Conservation (phyloP, 2,797 vertebrate species). For the Enteromius fasciolatus region DNA sequence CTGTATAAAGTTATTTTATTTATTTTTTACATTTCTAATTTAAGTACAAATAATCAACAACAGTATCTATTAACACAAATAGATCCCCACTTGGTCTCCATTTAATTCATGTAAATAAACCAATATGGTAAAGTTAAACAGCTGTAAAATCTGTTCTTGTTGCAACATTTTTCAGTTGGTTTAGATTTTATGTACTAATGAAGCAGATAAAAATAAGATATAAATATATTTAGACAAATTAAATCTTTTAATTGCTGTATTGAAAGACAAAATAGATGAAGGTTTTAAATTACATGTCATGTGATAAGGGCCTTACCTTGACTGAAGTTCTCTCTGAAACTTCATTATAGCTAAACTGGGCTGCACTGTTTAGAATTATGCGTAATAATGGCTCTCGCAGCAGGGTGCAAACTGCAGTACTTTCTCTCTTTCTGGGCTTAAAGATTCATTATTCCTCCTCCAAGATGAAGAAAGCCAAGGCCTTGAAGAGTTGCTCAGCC, state of each 20-base stretch:
- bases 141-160: background rate
- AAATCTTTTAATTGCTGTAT: background rate
- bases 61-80: no score
- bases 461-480: constrained; percentile 43
- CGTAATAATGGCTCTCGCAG: constrained; percentile 24
- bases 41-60: no score
- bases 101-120: background rate
- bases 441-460: constrained; percentile 43
- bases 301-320: background rate
- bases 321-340: constrained; percentile 25
- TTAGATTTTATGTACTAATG: no score
- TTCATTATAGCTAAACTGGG: constrained; percentile 29
- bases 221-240: background rate
- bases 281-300: background rate
- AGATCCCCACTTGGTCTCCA: no score
- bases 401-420: constrained; percentile 33
- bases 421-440: constrained; percentile 21
- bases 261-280: background rate
- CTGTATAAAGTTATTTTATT: no score
- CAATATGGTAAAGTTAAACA: no score
- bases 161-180: background rate
- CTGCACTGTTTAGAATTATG: constrained; percentile 19
- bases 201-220: background rate
- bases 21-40: no score
- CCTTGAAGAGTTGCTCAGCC: constrained; percentile 43